Conservation (phyloP, 2,113 vertebrate species). For the Dicerorhinus sumatrensis region DNA sequence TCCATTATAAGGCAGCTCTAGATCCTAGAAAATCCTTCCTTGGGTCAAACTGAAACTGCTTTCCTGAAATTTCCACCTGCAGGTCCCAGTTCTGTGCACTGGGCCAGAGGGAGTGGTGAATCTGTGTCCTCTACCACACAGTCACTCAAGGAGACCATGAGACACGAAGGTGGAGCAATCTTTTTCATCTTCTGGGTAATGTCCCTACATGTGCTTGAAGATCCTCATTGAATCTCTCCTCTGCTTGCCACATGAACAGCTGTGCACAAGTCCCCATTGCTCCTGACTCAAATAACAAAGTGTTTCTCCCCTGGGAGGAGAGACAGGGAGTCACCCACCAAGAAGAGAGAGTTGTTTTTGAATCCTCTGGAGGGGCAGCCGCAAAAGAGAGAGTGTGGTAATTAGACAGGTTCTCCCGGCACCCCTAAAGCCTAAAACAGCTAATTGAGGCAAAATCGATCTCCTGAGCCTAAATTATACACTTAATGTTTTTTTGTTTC, state of each 20-base stretch:
- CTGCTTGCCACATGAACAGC: background rate
- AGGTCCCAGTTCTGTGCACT: background rate
- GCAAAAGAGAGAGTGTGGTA: background rate
- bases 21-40: background rate
- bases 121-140: background rate
- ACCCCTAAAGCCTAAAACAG: background rate
- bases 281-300: background rate
- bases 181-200: background rate
- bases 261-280: too few relatives aligned
- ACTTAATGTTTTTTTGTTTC: background rate
- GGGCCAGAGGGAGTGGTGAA: background rate
- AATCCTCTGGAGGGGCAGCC: background rate
- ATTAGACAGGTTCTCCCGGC: background rate
- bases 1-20: background rate
- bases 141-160: background rate
- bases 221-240: background rate
- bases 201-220: background rate
- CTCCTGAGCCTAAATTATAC: background rate
- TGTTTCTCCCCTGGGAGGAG: background rate
- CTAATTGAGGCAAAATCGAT: background rate
- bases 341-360: background rate
- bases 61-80: background rate
- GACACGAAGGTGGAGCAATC: background rate
- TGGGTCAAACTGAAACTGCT: background rate
- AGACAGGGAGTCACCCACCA: background rate